A percentile compares a stretch with the other conserved stretches of the same genome.
Conservation (phyloP, 2,888 invertebrate genomes). For the Abrostola triplasia region DNA sequence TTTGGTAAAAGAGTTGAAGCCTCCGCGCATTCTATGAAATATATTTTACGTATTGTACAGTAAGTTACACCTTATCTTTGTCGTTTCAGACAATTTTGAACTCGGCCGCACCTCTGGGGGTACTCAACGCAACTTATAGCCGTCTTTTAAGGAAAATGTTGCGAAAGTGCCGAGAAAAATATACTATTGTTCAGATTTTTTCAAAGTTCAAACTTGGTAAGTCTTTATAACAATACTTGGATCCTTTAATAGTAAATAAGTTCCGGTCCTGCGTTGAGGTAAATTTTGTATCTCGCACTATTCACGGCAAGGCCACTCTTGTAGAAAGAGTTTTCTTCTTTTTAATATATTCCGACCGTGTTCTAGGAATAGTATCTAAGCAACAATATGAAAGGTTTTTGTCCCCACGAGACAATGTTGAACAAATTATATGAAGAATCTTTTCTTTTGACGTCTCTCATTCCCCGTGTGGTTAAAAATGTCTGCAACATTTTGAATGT, state of each 20-base stretch:
- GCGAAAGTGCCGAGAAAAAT: constrained; percentile 11
- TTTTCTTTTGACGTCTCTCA: not conserved
- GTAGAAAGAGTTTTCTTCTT: too few species aligned
- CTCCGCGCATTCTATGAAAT: constrained; percentile 10
- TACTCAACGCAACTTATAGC: constrained; percentile 46
- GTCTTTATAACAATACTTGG: not conserved
- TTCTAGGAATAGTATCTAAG: too few species aligned
- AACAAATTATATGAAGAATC: not conserved
- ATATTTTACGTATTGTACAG: constrained; percentile 18
- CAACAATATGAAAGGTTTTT: not conserved
- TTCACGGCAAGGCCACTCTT: too few species aligned
- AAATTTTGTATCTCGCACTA: too few species aligned
- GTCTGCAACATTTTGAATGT: constrained; percentile 5
- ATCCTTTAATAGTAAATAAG: too few species aligned
- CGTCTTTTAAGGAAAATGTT: constrained; percentile 38
- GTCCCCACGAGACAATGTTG: not conserved
- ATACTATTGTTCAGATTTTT: constrained; percentile 16
- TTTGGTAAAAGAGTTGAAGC: not conserved
- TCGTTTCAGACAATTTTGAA: constrained; percentile 42
- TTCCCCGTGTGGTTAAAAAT: not conserved
- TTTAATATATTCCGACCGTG: too few species aligned
- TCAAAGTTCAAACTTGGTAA: constrained; percentile 6
- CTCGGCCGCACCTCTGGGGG: constrained; percentile 27
- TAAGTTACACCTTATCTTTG: constrained; percentile 47
- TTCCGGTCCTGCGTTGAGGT: too few species aligned